These are phyloP conservation scores for Morbakka virulenta DNA, from an alignment of 30 jellyfish, hydroid and myxozoan genomes.

Conservation along the genomic window DNA sequence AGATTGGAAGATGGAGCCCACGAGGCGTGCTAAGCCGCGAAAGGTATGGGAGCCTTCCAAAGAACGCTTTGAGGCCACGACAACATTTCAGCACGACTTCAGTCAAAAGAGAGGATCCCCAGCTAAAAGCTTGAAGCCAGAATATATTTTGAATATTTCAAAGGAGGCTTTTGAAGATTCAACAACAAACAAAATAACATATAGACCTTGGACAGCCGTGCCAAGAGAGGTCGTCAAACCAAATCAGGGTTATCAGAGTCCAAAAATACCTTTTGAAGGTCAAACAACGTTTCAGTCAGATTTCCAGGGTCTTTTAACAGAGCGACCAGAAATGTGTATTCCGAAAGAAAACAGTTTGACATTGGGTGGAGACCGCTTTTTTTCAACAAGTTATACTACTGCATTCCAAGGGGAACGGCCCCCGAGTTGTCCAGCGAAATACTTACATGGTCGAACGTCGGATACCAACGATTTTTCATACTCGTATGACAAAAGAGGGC, in stretches of 20 bases:
- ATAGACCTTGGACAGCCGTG: constrained; percentile 76
- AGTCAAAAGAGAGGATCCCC: constrained; percentile 59
- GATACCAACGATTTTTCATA: constrained; percentile 58
- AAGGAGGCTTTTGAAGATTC: constrained; percentile 65
- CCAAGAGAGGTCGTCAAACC: constrained; percentile 61
- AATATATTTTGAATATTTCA: constrained; percentile 40
- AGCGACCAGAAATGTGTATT: constrained; percentile 68
- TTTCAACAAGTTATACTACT: constrained; percentile 67
- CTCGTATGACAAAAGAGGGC: constrained; percentile 78
- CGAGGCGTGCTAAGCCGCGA: constrained; percentile 79
- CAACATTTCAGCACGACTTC: constrained; percentile 89
- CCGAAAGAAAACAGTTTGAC: constrained; percentile 79
- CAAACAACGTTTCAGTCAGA: constrained; percentile 79
- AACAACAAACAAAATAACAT: constrained; percentile 94
- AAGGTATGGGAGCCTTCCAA: constrained; percentile 77
- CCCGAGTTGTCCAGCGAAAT: constrained; percentile 91
- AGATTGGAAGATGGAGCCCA: constrained; percentile 68
- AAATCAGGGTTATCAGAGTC: constrained; percentile 70
- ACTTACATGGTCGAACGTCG: constrained; percentile 31
- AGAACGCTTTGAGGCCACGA: constrained; percentile 65
- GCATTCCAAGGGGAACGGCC: constrained; percentile 49
- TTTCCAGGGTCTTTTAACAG: constrained; percentile 53
- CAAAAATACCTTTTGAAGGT: constrained; percentile 88
- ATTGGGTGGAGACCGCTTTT: constrained; percentile 72
- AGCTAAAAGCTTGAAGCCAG: constrained; percentile 87